These are phyloP conservation scores for Hirtodrosophila histrioides DNA, from an alignment of 2,888 invertebrate species.

Conservation along the genomic window DNA sequence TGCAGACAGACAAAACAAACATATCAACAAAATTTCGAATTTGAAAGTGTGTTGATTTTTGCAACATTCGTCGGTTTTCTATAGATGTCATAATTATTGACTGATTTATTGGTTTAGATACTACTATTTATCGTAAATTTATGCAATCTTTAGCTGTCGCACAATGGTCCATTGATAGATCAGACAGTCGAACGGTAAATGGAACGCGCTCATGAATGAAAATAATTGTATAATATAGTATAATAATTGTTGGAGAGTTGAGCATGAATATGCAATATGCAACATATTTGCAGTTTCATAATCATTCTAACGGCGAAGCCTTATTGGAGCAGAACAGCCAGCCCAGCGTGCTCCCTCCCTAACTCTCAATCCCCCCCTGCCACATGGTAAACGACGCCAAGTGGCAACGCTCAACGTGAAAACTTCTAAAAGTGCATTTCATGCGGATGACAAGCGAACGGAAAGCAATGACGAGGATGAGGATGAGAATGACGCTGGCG, in stretches of 20 bases:
- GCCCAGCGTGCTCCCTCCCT: background rate
- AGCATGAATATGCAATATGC: slow-evolving; percentile 36
- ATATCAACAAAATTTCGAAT: slow-evolving; percentile 36
- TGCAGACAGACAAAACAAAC: slow-evolving; percentile 24
- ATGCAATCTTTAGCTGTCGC: slow-evolving; percentile 46
- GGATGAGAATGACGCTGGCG: slow-evolving; percentile 1
- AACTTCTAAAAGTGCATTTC: slow-evolving; percentile 50
- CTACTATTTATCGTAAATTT: slow-evolving; percentile 39
- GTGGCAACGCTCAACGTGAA: slow-evolving; percentile 10
- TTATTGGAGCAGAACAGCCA: slow-evolving; percentile 73
- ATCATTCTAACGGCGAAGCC: slow-evolving; percentile 69
- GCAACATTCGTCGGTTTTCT: slow-evolving; percentile 1
- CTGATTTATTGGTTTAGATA: slow-evolving; percentile 22
- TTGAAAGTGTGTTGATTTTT: slow-evolving; percentile 41
- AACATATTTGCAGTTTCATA: slow-evolving; percentile 62
- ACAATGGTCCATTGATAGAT: slow-evolving; percentile 1
- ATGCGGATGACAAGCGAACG: slow-evolving; percentile 40
- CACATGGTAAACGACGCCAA: slow-evolving; percentile 23
- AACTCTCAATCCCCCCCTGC: background rate
- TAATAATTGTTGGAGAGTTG: slow-evolving; percentile 20
- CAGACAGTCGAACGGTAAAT: slow-evolving; percentile 5
- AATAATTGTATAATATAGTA: slow-evolving; percentile 58
- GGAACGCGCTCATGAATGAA: slow-evolving; percentile 51
- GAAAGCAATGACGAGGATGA: slow-evolving; percentile 9
- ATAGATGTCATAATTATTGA: slow-evolving; percentile 58